Percentiles rank a stretch among this genome's conserved stretches.
Conservation (phyloP, 1,140 invertebrate genomes). For the Drosophila mauritiana region DNA sequence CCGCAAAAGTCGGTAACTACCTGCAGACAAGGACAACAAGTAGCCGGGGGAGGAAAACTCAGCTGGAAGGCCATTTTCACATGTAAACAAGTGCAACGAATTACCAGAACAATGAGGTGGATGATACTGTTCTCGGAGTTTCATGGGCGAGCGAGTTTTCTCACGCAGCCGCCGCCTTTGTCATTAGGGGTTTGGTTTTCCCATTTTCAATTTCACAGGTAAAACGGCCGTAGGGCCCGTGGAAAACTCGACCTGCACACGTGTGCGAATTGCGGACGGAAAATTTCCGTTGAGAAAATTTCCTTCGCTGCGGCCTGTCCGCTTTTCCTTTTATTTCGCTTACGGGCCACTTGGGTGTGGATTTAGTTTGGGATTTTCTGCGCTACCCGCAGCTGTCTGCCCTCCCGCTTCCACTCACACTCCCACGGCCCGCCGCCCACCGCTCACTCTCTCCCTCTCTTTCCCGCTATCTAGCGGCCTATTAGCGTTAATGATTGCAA, state of each 20-base stretch:
- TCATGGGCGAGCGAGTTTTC: conserved; percentile 67
- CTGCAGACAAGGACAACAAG: conserved; percentile 25
- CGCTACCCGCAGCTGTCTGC: conserved; percentile 40
- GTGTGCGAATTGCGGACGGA: conserved; percentile 60
- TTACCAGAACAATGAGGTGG: conserved; percentile 43
- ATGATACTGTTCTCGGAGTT: conserved; percentile 45
- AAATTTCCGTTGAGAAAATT: conserved; percentile 43
- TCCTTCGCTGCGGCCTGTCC: conserved; percentile 6
- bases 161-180: conserved; percentile 52
- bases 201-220: conserved; percentile 48
- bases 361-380: conserved; percentile 25
- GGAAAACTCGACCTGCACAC: conserved; percentile 58
- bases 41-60: conserved; percentile 32
- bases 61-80: conserved; percentile 42
- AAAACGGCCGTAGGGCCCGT: conserved; percentile 27
- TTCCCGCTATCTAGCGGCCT: conserved; percentile 37
- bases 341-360: conserved; percentile 36
- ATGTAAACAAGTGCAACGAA: conserved; percentile 80
- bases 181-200: conserved; percentile 71
- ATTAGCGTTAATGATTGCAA: conserved; percentile 80
- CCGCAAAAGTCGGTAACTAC: conserved; percentile 38
- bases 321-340: conserved; percentile 23
- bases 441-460: conserved; percentile 11
- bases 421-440: no score
- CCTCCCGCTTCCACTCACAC: conserved; percentile 8